A percentile compares a stretch with the other conserved stretches of the same genome.
These are phyloP conservation scores for Struthidea cinerea DNA, from an alignment of 2,113 vertebrate species.

Conservation along the genomic window DNA sequence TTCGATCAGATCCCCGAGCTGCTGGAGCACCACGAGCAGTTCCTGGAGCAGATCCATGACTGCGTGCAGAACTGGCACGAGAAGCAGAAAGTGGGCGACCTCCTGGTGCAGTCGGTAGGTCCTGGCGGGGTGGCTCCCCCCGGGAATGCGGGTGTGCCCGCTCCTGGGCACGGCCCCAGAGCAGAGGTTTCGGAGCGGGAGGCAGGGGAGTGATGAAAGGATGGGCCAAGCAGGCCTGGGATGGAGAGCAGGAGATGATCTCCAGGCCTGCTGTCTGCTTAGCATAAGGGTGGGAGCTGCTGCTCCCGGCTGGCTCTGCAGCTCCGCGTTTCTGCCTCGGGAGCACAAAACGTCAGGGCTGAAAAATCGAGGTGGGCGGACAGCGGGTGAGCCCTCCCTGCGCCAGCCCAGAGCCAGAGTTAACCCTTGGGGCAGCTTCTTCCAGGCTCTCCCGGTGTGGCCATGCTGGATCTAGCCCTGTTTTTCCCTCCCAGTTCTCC, in stretches of 20 bases:
- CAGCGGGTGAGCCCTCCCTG: neutral
- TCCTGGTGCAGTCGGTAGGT: slow-evolving; percentile 92
- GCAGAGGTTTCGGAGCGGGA: neutral
- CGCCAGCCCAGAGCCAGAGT: neutral
- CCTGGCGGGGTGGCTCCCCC: rapidly evolving
- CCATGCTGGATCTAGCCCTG: neutral
- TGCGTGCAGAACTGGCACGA: slow-evolving; percentile 93
- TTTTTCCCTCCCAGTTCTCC: slow-evolving; percentile 82
- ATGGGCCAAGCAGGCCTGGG: neutral
- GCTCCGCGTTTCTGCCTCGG: neutral
- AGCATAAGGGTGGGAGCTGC: neutral
- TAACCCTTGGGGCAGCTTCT: slow-evolving; percentile 49
- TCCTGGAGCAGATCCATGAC: slow-evolving; percentile 88
- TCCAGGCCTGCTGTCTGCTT: slow-evolving; percentile 52
- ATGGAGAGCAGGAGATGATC: slow-evolving; percentile 32
- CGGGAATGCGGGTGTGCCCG: neutral
- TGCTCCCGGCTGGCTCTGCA: neutral
- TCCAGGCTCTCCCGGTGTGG: neutral
- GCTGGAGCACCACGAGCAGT: slow-evolving; percentile 94
- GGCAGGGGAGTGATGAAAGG: neutral
- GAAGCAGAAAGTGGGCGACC: slow-evolving; percentile 90
- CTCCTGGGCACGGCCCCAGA: neutral
- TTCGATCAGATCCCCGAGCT: slow-evolving; percentile 98
- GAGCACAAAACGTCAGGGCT: slow-evolving; percentile 19
- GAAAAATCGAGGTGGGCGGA: neutral